phyloP scores from a whole-genome alignment of 2,113 vertebrate genomes.

The Megaleporinus macrocephalus region DNA sequence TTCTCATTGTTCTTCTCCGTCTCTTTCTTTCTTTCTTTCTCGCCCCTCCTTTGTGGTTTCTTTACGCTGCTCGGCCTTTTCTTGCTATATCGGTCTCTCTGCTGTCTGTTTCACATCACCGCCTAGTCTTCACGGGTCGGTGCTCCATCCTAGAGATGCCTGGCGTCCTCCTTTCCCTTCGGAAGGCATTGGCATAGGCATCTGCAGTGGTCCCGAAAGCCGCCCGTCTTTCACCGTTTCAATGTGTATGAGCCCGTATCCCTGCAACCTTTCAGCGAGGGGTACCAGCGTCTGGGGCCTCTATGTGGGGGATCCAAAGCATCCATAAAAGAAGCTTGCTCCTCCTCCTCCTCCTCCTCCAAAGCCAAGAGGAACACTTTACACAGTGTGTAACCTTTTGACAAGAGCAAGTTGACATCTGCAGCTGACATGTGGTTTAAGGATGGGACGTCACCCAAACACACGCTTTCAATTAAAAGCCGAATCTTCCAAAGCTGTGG shows the following conservation, averaged over 20 bases:
- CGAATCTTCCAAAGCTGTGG: not conserved
- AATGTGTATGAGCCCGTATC: not conserved
- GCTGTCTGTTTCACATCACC: no score
- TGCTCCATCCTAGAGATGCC: no score
- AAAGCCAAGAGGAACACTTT: not conserved
- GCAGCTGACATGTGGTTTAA: conserved; percentile 3
- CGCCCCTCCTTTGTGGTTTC: not conserved
- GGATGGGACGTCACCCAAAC: not conserved
- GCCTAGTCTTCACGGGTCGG: no score
- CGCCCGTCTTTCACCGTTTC: not conserved
- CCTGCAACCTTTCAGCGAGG: not conserved
- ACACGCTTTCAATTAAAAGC: conserved; percentile 18
- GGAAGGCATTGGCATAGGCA: not conserved
- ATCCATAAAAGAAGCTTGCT: no score
- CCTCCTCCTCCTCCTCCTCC: not conserved
- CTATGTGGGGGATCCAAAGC: not conserved
- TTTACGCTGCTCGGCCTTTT: not conserved
- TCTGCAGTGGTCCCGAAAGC: conserved; percentile 5
- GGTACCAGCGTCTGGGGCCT: not conserved
- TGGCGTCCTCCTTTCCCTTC: no score
- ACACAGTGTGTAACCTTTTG: not conserved
- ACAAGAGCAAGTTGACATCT: not conserved
- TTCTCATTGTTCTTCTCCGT: not conserved
- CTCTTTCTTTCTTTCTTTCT: not conserved
- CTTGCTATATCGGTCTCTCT: no score